Evolutionary conservation across 1,140 invertebrate genomes (phyloP).

Genomic region (Drosophila funebris): DNA sequence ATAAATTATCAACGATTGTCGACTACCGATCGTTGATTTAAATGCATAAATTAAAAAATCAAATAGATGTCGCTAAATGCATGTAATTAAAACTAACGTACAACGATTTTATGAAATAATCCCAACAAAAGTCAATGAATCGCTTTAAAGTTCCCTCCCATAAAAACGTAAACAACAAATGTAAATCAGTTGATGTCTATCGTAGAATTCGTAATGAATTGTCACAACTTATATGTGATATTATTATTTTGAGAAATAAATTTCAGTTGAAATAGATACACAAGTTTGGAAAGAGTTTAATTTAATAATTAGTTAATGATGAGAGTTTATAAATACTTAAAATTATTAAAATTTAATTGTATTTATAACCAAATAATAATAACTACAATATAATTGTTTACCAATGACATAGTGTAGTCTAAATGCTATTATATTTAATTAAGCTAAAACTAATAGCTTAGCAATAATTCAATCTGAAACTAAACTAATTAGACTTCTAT

Average conservation of each 20-base stretch:
- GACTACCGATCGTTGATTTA: constrained; percentile 20
- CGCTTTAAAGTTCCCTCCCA: not conserved
- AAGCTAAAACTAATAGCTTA: not conserved
- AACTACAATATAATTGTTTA: too few species aligned
- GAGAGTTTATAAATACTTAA: too few species aligned
- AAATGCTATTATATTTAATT: too few species aligned
- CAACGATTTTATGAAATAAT: constrained; percentile 11
- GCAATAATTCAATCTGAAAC: not conserved
- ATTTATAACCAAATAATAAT: too few species aligned
- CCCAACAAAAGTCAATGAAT: constrained; percentile 16
- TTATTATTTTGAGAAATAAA: not conserved
- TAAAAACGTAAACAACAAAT: not conserved
- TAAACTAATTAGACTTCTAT: constrained; percentile 4
- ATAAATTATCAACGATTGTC: constrained; percentile 61
- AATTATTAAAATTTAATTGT: not conserved
- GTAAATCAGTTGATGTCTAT: not conserved
- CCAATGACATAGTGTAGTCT: too few species aligned
- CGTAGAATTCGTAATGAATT: not conserved
- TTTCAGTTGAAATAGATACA: too few species aligned
- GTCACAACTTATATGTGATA: not conserved
- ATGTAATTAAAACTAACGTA: constrained; percentile 37
- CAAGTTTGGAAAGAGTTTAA: too few species aligned
- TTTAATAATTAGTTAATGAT: not conserved
- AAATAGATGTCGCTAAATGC: constrained; percentile 45
- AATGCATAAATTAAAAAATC: constrained; percentile 48